Evolutionary conservation across 2,797 vertebrate genomes (phyloP), one percentile per base, ranked within the genome.

Genomic region (Peromyscus attwateri): DNA sequence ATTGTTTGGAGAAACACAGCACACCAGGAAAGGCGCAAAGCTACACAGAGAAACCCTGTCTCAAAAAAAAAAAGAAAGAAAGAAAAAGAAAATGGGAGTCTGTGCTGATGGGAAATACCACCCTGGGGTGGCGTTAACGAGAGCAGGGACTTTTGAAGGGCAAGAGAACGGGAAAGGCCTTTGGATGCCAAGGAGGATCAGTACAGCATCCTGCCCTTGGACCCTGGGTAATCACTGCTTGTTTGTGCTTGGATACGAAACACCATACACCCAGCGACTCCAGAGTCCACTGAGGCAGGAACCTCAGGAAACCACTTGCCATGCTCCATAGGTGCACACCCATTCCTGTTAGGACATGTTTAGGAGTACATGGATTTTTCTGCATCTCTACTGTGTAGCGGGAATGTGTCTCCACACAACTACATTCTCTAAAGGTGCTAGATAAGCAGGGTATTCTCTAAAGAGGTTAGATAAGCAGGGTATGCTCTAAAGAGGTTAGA

Each of bases 201-300:
- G 2, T 0, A 0, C 3, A 12, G 1, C 1, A 34, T 75, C 66
- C 4, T 13, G 14, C 6, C 57, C 46, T 79, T 3, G 7, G 52
- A 19, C 25, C 2, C 6, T 3, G 3, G 0, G 0, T 1, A 31
- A 29, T 19, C 60, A 0, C 2, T 11, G 17, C 31, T 3, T 0
- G 6, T 31, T 25, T 14, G 4, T 19, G 16, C 29, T 17, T 19
- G 0, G 0, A 14, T 3, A 29, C 2, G 40, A 10, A 29, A 23
- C 13, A 4, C 2, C 13, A 6, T 25, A 9, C 12, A 23, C 21
- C 34, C 5, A 55, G 31, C 62, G 79, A n/a, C 14, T 29, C 13
- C 14, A 9, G 64, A 3, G 25, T 25, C 57, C 34, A 0, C n/a
- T 4, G 40, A 34, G 25, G 83, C 34, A 43, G 17, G 4, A 52